phyloP scores from a whole-genome alignment of 2,113 vertebrate species.

The Brachyhypopomus occidentalis region DNA sequence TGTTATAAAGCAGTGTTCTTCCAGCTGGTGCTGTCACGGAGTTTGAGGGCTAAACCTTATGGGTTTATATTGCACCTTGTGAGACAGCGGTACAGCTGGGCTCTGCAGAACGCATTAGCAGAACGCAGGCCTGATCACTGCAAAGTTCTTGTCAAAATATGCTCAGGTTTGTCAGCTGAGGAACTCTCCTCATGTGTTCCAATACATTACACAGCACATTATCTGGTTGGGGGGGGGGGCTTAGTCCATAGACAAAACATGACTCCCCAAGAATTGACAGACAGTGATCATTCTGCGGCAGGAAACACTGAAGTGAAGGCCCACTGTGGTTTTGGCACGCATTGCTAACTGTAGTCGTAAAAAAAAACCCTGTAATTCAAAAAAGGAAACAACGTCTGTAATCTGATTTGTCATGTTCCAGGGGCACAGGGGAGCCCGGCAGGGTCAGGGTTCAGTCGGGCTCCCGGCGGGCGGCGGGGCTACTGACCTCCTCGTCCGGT shows the following conservation, averaged over 20 bases:
- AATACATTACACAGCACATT: slow-evolving; percentile 3
- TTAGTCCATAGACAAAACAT: background rate
- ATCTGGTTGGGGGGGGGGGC: background rate
- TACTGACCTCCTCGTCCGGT: slow-evolving; percentile 83
- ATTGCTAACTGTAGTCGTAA: too few relatives aligned
- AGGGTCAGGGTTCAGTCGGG: background rate
- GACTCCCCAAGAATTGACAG: slow-evolving; percentile 15
- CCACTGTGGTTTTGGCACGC: too few relatives aligned
- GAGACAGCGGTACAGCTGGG: slow-evolving; percentile 4
- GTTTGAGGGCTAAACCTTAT: too few relatives aligned
- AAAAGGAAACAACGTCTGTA: background rate
- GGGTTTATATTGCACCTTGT: background rate
- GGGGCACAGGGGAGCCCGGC: background rate
- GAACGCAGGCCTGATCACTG: slow-evolving; percentile 41
- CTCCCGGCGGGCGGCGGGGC: slow-evolving; percentile 5
- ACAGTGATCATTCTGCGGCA: slow-evolving; percentile 4
- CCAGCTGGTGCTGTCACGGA: background rate
- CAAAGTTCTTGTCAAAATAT: slow-evolving; percentile 53
- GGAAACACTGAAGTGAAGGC: slow-evolving; percentile 1
- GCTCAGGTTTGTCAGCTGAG: slow-evolving; percentile 54
- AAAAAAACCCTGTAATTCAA: background rate
- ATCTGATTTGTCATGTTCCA: background rate
- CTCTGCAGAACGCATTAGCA: slow-evolving; percentile 42
- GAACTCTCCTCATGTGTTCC: slow-evolving; percentile 59
- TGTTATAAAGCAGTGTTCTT: slow-evolving; percentile 8